These are phyloP conservation scores for Macropodus opercularis DNA, from an alignment of 2,797 vertebrate genomes.

Conservation along the genomic window DNA sequence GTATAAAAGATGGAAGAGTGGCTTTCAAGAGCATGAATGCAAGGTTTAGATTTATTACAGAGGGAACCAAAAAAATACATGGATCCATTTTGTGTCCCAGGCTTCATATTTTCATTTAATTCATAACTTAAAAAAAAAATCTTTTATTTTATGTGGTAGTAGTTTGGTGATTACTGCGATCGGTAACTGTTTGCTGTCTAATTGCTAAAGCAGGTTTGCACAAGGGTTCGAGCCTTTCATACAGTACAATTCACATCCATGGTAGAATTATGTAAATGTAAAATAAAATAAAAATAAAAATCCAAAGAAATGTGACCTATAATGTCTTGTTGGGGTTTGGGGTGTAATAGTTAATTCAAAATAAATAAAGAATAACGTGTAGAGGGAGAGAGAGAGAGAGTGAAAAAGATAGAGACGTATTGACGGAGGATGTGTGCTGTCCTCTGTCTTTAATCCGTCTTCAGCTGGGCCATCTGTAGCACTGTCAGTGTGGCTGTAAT, in stretches of 20 bases:
- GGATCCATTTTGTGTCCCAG: background rate
- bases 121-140: background rate
- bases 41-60: conserved; percentile 23
- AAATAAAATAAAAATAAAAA: no score
- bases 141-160: background rate
- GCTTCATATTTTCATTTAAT: background rate
- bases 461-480: conserved; percentile 71
- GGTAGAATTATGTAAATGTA: no score
- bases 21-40: conserved; percentile 42
- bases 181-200: background rate
- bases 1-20: conserved; percentile 33
- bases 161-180: background rate
- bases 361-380: conserved; percentile 1
- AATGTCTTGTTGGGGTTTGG: background rate
- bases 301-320: no score
- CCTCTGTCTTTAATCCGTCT: conserved; percentile 52
- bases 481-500: conserved; percentile 75
- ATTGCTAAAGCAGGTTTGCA: background rate
- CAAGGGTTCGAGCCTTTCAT: background rate
- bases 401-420: conserved; percentile 2
- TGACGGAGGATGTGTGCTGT: conserved; percentile 12
- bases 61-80: background rate
- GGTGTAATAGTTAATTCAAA: background rate
- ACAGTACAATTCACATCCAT: no score
- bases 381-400: background rate